Evolutionary conservation across 2,888 invertebrate species (phyloP).

Genomic region (Dorcus hopei): DNA sequence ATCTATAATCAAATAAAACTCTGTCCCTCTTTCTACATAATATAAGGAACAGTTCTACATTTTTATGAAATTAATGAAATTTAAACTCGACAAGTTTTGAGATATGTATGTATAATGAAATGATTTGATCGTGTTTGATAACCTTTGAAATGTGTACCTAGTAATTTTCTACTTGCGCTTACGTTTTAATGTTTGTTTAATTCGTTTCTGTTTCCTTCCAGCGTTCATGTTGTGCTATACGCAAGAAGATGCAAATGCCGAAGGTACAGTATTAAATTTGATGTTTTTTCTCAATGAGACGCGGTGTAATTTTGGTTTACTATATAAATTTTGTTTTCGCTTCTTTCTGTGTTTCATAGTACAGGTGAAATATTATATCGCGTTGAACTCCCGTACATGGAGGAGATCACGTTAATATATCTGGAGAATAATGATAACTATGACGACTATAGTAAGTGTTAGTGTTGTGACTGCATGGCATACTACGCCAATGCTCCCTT

Average conservation of each 20-base stretch:
- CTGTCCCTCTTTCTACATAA: too few relatives aligned
- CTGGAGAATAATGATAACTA: slow-evolving; percentile 75
- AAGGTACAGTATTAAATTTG: slow-evolving; percentile 64
- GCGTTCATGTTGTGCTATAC: slow-evolving; percentile 95
- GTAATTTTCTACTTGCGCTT: too few relatives aligned
- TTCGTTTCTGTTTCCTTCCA: slow-evolving; percentile 60
- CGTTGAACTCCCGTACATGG: slow-evolving; percentile 91
- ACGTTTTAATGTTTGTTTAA: neutral
- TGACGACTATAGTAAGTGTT: slow-evolving; percentile 62
- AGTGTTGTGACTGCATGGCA: slow-evolving; percentile 63
- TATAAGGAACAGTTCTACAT: too few relatives aligned
- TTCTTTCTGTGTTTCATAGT: slow-evolving; percentile 55
- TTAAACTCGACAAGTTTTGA: too few relatives aligned
- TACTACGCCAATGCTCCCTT: slow-evolving; percentile 24
- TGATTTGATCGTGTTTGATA: too few relatives aligned
- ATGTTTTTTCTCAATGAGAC: slow-evolving; percentile 18
- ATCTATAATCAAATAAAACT: too few relatives aligned
- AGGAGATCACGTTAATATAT: slow-evolving; percentile 91
- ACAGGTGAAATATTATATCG: slow-evolving; percentile 88
- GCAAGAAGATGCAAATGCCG: slow-evolving; percentile 85
- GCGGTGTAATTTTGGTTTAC: slow-evolving; percentile 43
- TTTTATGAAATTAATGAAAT: too few relatives aligned
- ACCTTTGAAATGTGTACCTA: too few relatives aligned
- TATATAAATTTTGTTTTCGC: slow-evolving; percentile 50
- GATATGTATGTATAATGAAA: too few relatives aligned